A percentile compares a stretch with the other conserved stretches of the same genome.
These are phyloP conservation scores for Holacanthella duospinosa DNA, from an alignment of 2,888 invertebrate genomes.

Conservation along the genomic window DNA sequence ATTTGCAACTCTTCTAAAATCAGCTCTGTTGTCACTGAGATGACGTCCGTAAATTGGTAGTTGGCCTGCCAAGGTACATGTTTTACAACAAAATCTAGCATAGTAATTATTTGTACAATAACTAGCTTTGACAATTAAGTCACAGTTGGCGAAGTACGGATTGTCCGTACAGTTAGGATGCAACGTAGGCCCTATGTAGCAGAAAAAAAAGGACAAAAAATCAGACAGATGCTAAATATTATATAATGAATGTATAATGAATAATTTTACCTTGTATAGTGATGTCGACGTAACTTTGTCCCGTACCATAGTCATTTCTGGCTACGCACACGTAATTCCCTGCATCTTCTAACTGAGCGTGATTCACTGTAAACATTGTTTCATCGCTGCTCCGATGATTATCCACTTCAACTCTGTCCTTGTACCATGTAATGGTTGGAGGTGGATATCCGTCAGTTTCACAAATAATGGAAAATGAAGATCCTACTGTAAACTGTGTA, in stretches of 20 bases:
- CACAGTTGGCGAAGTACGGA: slow-evolving; percentile 78
- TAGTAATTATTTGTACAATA: slow-evolving; percentile 73
- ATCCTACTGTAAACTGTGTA: slow-evolving; percentile 53
- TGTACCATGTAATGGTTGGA: slow-evolving; percentile 70
- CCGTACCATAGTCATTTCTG: slow-evolving; percentile 58
- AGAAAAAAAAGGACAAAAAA: slow-evolving; percentile 6
- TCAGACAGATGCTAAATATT: neutral
- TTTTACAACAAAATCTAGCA: slow-evolving; percentile 79
- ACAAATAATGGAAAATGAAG: slow-evolving; percentile 60
- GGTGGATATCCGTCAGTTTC: slow-evolving; percentile 65
- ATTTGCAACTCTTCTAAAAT: neutral
- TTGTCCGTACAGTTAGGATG: slow-evolving; percentile 76
- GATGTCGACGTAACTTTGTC: slow-evolving; percentile 41
- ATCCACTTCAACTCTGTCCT: slow-evolving; percentile 49
- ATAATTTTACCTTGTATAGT: slow-evolving; percentile 62
- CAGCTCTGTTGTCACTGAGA: slow-evolving; percentile 39
- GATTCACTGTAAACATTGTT: slow-evolving; percentile 54
- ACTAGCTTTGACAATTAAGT: slow-evolving; percentile 68
- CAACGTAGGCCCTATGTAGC: slow-evolving; percentile 55
- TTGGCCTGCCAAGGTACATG: slow-evolving; percentile 78
- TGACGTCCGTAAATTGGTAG: slow-evolving; percentile 48
- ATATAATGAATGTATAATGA: neutral
- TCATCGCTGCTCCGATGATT: slow-evolving; percentile 49
- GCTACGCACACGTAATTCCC: slow-evolving; percentile 78
- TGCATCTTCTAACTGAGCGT: slow-evolving; percentile 56